Conservation (phyloP, 2,888 invertebrate genomes). For the Azorinus chamasolen region DNA sequence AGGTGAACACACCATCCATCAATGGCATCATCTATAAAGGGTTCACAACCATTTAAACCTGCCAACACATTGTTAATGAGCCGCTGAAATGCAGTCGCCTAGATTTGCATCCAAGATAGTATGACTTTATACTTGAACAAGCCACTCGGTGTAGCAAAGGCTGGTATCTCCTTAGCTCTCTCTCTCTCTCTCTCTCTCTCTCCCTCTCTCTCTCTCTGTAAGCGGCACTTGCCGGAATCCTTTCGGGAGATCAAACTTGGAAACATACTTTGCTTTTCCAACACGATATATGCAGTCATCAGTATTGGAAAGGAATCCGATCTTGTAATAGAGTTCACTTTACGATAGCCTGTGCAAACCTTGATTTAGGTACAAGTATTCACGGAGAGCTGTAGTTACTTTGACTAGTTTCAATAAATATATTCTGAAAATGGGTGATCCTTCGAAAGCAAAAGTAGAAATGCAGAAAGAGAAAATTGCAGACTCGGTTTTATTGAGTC, state of each 20-base stretch:
- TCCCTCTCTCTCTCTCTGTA: constrained; percentile 54
- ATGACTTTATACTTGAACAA: constrained; percentile 62
- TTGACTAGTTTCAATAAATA: too few relatives aligned
- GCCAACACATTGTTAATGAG: too few relatives aligned
- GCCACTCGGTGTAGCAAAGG: constrained; percentile 58
- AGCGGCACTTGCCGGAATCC: constrained; percentile 52
- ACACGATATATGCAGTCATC: constrained; percentile 68
- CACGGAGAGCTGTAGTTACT: too few relatives aligned
- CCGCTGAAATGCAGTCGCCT: constrained; percentile 58
- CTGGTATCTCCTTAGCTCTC: too few relatives aligned
- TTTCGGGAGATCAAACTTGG: too few relatives aligned
- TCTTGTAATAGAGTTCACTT: too few relatives aligned
- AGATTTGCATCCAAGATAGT: constrained; percentile 66
- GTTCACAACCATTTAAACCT: constrained; percentile 35
- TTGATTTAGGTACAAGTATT: constrained; percentile 59
- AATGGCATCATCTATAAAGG: constrained; percentile 58
- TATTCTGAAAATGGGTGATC: too few relatives aligned
- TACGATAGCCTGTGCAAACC: constrained; percentile 67
- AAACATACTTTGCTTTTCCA: constrained; percentile 61
- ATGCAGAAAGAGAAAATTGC: too few relatives aligned
- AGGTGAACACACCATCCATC: constrained; percentile 38
- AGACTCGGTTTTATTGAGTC: too few relatives aligned
- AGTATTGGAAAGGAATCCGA: constrained; percentile 55
- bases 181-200: too few relatives aligned
- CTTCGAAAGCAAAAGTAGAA: too few relatives aligned